Evolutionary conservation across 1,140 invertebrate genomes (phyloP), one percentile per base, ranked within the genome.

Genomic region (Lordiphosa stackelbergi): DNA sequence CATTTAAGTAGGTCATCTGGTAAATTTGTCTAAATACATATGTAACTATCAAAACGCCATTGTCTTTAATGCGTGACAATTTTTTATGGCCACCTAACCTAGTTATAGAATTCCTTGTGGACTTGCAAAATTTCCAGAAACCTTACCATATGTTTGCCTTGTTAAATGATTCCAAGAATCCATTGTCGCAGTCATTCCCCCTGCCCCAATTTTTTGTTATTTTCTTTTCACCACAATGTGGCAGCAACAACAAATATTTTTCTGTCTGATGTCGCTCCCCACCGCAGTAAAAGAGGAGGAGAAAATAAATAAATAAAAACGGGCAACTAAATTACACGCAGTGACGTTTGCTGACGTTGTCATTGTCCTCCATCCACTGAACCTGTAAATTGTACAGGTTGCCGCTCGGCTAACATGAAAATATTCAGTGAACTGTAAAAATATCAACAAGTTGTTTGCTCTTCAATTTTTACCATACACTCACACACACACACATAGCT

Each of bases 361-460:
- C 42, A 22, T 34, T n/a, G 38, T 57, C 41, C 37, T 56, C 42
- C 22, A 37, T 45, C 36, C 36, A 24, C n/a, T 34, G 35, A 16
- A 13, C 28, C 11, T 24, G 53, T 12, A 46, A 11, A 36, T 19
- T 58, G 12, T 43, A 31, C 28, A 31, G 53, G 36, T 40, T 61
- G 53, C 28, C 53, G 53, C 43, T 61, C 42, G 34, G 53, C 53
- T 57, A 57, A 70, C 28, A 31, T 31, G 28, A 31, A 31, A 69
- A 71, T 81, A 64, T 83, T 81, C 77, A 83, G 54, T 77, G 77
- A 81, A 83, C 77, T 83, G 77, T 83, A 61, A 81, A 81, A 81
- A 81, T 81, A 81, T 81, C 77, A 81, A 81, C 77, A 81, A 81
- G 77, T 81, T 81, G 75, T 83, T 81, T 81, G 75, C 72, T 72